Base-by-base conservation (phyloP, 1,140 invertebrate species). In the Hylaeus anthracinus region DNA sequence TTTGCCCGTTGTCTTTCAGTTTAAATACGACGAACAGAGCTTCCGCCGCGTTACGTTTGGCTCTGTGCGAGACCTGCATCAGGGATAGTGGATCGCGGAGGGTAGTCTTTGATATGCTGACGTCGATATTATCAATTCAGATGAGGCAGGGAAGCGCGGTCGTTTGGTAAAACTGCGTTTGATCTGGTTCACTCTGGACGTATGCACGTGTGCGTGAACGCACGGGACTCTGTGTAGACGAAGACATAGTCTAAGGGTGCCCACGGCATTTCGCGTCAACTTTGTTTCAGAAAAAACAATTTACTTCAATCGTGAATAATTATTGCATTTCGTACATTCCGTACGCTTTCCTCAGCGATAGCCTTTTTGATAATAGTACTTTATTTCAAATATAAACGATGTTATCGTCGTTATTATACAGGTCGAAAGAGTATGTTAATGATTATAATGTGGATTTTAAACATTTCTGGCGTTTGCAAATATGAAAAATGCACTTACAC, bases 61-160 rank as follows among this genome's bases (percentile, higher is more conserved):
- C 78, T 56, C 74, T 81, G 70, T 75, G 67, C 72, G 80, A 86
- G 76, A 70, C 51, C 64, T 51, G 41, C 70, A 63, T 43, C 78
- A 67, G 61, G 82, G 80, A 60, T 82, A 78, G 74, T 76, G 63
- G 77, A 81, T 61, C 72, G 37, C 14, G 51, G 71, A 72, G 51
- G 77, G 86, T 79, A 70, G 90, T 92, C 92, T 93, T 93, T 93
- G 92, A 93, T 92, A 92, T 93, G 90, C 92, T 90, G 89, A 92
- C 90, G 79, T 88, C 69, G 85, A 85, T 90, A 93, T 93, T 93
- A 93, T 93, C 91, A 93, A 93, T 93, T 93, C 92, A 93, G 88
- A 93, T 93, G 91, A 92, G 90, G 71, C 83, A 89, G 84, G 86
- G 88, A 72, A 67, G 83, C 82, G 78, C 84, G 85, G 90, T 89